Evolutionary conservation across 2,888 invertebrate genomes (phyloP), one percentile per base, ranked within the genome.

Genomic region (Keiferia lycopersicella): DNA sequence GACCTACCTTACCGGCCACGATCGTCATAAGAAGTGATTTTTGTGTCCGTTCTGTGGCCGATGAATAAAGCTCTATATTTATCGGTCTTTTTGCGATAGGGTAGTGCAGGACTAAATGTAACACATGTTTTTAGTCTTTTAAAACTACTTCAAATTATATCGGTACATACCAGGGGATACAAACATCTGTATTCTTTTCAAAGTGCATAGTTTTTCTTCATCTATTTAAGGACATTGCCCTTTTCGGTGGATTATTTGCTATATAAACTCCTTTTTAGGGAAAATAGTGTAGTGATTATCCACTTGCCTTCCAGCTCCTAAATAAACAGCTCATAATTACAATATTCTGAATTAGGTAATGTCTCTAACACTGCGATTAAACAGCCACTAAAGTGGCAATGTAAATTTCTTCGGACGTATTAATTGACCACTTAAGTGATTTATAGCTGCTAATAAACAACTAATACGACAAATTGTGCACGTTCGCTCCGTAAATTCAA

Each of bases 21-120:
- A 78, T 79, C 74, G 76, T 78, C 78, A 76, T 81, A 82, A 82
- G 73, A 83, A 80, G 74, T 78, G 77, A 82, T 82, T 86, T 86
- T 86, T 83, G 83, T 83, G 74, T 79, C 71, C 74, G 72, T 77
- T 79, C 71, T 76, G 74, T 72, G 73, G 79, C 73, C 73, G 78
- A 73, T 77, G 73, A 73, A 82, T 84, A 82, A 82, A 82, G 67
- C 69, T 66, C 74, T 69, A 68, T 73, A 72, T 84, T 86, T 86
- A 86, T 83, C 69, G 67, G 72, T 68, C 64, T 64, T 75, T 72
- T 69, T 62, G 65, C 59, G 68, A 72, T 66, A 68, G 70, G 69
- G 74, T 73, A 75, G 71, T 70, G 68, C 69, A 68, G 75, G 68
- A 66, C 66, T 67, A 72, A 57, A 62, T 26, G 63, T 41, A 60